Conservation (phyloP, 2,888 invertebrate species). For the Caenorhabditis auriculariae region DNA sequence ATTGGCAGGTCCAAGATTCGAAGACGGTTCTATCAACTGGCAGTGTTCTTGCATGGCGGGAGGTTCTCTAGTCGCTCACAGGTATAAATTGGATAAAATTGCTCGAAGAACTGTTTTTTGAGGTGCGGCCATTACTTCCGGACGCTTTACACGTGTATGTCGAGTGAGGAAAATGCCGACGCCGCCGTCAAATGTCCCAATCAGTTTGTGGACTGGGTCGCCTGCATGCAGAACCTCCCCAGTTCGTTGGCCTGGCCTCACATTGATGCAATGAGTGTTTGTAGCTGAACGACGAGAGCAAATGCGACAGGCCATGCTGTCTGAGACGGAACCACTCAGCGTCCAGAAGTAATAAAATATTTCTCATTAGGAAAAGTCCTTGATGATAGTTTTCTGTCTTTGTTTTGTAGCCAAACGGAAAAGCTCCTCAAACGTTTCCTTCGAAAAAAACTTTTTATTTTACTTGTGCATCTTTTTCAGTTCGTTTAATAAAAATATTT, state of each 20-base stretch:
- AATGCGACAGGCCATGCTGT: slow-evolving; percentile 28
- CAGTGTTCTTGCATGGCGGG: slow-evolving; percentile 44
- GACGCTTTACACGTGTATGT: slow-evolving; percentile 37
- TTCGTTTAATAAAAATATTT: too few species aligned
- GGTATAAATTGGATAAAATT: slow-evolving; percentile 3
- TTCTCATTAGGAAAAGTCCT: too few species aligned
- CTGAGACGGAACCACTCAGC: slow-evolving; percentile 9
- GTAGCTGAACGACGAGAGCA: slow-evolving; percentile 33
- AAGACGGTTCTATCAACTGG: slow-evolving; percentile 42
- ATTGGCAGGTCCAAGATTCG: slow-evolving; percentile 29
- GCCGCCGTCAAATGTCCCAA: slow-evolving; percentile 33
- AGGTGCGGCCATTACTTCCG: slow-evolving; percentile 40
- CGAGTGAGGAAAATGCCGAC: slow-evolving; percentile 26
- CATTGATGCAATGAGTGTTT: slow-evolving; percentile 2
- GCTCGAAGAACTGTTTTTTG: too few species aligned
- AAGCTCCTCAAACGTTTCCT: too few species aligned
- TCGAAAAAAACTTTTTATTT: too few species aligned
- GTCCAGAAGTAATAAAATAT: too few species aligned
- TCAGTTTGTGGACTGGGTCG: slow-evolving; percentile 41
- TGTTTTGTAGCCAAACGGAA: too few species aligned
- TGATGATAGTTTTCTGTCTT: too few species aligned
- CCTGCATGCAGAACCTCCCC: slow-evolving; percentile 43
- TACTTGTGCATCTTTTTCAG: too few species aligned
- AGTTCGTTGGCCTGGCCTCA: slow-evolving; percentile 10
- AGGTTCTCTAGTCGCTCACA: slow-evolving; percentile 36